Evolutionary conservation across 1,140 invertebrate species (phyloP).

Genomic region (Asbolus verrucosus): DNA sequence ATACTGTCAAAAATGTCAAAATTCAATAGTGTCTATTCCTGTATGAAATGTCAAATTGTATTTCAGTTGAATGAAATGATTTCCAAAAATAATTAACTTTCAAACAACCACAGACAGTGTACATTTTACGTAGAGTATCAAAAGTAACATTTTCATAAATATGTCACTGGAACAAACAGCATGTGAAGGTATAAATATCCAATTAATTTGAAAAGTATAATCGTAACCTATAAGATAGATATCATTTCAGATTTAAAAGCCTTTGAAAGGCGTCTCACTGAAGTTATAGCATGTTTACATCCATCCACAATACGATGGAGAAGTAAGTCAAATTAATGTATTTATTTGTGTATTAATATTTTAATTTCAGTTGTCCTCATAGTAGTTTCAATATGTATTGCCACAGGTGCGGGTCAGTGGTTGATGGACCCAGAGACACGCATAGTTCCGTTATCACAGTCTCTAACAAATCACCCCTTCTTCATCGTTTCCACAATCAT

Average conservation of each 20-base stretch:
- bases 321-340: conserved; percentile 72
- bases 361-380: conserved; percentile 83
- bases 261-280: conserved; percentile 93
- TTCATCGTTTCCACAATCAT: conserved; percentile 92
- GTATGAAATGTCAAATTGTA: conserved; percentile 31
- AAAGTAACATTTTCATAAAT: conserved; percentile 44
- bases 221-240: conserved; percentile 62
- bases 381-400: conserved; percentile 88
- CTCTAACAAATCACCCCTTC: conserved; percentile 94
- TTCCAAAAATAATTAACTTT: conserved; percentile 5
- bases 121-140: conserved; percentile 1
- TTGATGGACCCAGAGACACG: conserved; percentile 91
- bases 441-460: conserved; percentile 89
- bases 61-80: conserved; percentile 22
- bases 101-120: conserved; percentile 18
- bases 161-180: conserved; percentile 83
- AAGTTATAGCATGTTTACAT: conserved; percentile 94
- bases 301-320: conserved; percentile 94
- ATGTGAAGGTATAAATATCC: conserved; percentile 74
- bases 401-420: conserved; percentile 95
- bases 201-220: conserved; percentile 49
- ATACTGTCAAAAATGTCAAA: conserved; percentile 13
- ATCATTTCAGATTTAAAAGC: conserved; percentile 92
- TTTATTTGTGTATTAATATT: conserved; percentile 27
- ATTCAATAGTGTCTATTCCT: conserved; percentile 19